phyloP scores from a whole-genome alignment of 2,113 vertebrate species.

The Camelus bactrianus region DNA sequence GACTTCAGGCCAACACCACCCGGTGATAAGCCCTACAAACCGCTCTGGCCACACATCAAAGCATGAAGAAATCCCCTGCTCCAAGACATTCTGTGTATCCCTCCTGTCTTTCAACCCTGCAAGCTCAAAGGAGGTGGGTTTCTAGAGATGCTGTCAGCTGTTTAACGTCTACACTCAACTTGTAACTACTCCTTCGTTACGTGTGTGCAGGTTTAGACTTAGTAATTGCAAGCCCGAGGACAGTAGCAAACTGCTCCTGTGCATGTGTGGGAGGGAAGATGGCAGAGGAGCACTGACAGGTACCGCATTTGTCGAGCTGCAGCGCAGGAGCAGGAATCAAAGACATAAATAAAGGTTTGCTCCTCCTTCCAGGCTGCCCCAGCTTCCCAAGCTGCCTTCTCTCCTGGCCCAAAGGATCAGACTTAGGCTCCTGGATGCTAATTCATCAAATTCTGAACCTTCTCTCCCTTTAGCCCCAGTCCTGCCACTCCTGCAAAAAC shows the following conservation, averaged over 20 bases:
- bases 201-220: neutral
- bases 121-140: neutral
- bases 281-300: rapidly evolving
- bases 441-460: neutral
- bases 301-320: neutral
- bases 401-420: neutral
- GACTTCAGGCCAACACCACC: neutral
- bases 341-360: neutral
- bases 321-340: neutral
- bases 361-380: neutral
- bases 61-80: neutral
- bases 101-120: neutral
- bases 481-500: neutral
- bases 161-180: too few relatives aligned
- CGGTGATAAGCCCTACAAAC: neutral
- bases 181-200: neutral
- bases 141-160: neutral
- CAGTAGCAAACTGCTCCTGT: neutral
- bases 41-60: neutral
- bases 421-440: neutral
- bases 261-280: rapidly evolving
- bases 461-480: neutral
- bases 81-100: neutral
- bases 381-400: rapidly evolving
- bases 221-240: neutral